Evolutionary conservation across 2,888 invertebrate species (phyloP), one percentile per base, ranked within the genome.

Genomic region (Stenolophus ochropezus): DNA sequence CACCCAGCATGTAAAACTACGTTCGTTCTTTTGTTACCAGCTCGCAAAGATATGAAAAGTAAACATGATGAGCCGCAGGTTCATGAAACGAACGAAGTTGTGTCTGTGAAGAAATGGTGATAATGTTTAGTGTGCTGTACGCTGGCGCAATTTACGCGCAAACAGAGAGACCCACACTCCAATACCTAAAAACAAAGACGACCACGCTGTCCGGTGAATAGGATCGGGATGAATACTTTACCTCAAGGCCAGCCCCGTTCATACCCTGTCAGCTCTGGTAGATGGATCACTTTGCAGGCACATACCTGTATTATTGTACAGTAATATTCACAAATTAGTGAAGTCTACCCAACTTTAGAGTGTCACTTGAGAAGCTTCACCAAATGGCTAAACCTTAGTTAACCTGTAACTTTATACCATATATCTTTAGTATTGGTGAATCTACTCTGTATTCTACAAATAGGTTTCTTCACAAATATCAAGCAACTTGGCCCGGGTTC

Each of bases 271-370:
- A 85, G 86, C 86, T 82, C 84, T 83, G 84, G 85, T 84, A 84
- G 86, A 86, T 85, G 86, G 84, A 84, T 85, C 86, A 82, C 74
- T 87, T 86, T 86, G 86, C 86, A 85, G 86, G 87, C 87, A 88
- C 86, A 87, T 87, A 88, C 88, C 89, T 89, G 88, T 87, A 87
- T 88, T 88, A 87, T 88, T 86, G 86, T 88, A 88, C 88, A 88
- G 87, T 88, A 89, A 89, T 87, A 88, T 88, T 88, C 87, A 88
- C 86, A 87, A 87, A 88, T 88, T 88, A 89, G 88, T 81, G 81
- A 81, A 81, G 75, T 75, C 51, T 75, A 65, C 58, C 75, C 81
- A 74, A 75, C 47, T 42, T 81, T 49, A 33, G 47, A 42, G 33
- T 58, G 65, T 80, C 80, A 80, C 73, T 58, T 65, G 81, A 81